A percentile compares a stretch with the other conserved stretches of the same genome.
phyloP scores from a whole-genome alignment of 2,797 vertebrate genomes.

The Fringilla coelebs region DNA sequence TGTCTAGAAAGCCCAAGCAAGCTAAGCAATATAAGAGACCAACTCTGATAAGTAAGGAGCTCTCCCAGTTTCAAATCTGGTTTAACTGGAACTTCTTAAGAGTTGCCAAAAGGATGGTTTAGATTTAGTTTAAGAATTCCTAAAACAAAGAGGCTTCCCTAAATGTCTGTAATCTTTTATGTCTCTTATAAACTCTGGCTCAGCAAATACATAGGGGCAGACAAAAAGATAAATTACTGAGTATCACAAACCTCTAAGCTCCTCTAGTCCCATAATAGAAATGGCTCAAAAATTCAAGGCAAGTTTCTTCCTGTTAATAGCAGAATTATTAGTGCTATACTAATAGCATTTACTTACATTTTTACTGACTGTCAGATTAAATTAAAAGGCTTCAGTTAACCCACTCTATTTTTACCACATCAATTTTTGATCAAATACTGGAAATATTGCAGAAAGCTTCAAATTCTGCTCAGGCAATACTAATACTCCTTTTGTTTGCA shows the following conservation, averaged over 20 bases:
- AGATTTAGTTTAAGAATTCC: neutral
- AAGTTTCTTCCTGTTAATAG: conserved; percentile 10
- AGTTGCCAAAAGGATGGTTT: neutral
- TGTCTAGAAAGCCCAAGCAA: neutral
- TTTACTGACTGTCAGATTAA: conserved; percentile 22
- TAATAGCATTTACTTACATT: neutral
- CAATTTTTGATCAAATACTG: neutral
- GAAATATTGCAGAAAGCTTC: neutral
- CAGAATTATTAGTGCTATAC: conserved; percentile 13
- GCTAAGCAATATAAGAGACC: neutral
- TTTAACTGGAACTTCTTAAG: neutral
- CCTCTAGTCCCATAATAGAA: neutral
- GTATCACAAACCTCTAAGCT: neutral
- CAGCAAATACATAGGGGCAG: neutral
- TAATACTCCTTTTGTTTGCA: neutral
- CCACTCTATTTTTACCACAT: neutral
- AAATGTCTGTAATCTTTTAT: neutral
- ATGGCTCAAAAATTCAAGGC: neutral
- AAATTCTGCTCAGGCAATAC: neutral
- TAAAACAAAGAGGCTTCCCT: neutral
- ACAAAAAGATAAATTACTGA: neutral
- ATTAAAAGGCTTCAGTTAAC: conserved; percentile 14
- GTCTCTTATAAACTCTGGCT: neutral
- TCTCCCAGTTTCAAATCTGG: neutral
- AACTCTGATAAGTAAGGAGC: neutral